A percentile compares a stretch with the other conserved stretches of the same genome.
These are phyloP conservation scores for Drosophila mimetica DNA, from an alignment of 2,888 invertebrate species.

Conservation along the genomic window DNA sequence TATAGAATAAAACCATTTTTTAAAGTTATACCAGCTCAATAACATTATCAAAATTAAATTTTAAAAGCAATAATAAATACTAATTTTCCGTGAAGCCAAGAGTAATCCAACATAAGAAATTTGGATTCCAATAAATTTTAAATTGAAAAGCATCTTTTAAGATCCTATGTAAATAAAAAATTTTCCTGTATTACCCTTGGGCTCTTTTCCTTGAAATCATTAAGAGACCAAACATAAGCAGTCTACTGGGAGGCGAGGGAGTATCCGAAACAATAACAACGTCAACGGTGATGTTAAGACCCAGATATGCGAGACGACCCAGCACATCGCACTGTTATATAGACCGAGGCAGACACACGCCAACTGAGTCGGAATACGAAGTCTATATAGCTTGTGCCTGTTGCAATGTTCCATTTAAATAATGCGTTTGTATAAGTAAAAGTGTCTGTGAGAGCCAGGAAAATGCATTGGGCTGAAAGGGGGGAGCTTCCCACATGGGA, in stretches of 20 bases:
- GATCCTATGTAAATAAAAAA: constrained; percentile 9
- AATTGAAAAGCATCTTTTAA: constrained; percentile 9
- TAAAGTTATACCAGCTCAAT: too few species aligned
- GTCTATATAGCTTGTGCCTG: constrained; percentile 23
- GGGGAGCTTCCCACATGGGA: constrained; percentile 6
- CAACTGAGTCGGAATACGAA: constrained; percentile 18
- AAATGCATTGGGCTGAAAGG: constrained; percentile 4
- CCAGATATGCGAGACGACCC: constrained; percentile 17
- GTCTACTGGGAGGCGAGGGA: constrained; percentile 19
- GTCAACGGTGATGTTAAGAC: constrained; percentile 28
- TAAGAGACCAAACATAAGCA: constrained; percentile 19
- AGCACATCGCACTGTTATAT: constrained; percentile 13
- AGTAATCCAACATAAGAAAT: not conserved
- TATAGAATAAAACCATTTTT: too few species aligned
- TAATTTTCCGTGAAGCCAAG: too few species aligned
- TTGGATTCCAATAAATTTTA: not conserved
- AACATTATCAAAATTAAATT: not conserved
- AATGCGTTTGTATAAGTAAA: constrained; percentile 49
- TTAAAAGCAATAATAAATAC: not conserved
- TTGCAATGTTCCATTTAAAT: constrained; percentile 72
- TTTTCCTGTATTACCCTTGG: constrained; percentile 4
- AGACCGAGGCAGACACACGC: constrained; percentile 5
- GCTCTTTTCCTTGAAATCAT: constrained; percentile 20
- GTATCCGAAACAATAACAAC: constrained; percentile 32
- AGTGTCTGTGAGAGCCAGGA: constrained; percentile 14